Evolutionary conservation across 92 coral and sea anemone species (phyloP).

Genomic region (Epizoanthus ramosus): DNA sequence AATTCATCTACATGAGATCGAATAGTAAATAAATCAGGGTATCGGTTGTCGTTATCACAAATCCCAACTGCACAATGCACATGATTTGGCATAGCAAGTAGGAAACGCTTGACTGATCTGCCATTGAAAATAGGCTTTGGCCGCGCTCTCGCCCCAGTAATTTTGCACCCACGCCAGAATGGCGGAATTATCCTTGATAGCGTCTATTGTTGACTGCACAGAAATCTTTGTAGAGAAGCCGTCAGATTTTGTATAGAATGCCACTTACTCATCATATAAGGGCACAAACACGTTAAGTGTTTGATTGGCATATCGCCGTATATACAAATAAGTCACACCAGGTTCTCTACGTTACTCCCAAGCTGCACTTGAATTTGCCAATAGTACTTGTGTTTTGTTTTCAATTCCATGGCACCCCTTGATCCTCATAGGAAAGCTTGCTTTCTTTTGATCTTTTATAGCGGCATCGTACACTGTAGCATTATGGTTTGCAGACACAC

Average conservation of each 20-base stretch:
- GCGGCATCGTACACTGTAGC: no score
- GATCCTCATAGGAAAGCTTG: no score
- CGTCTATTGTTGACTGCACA: not conserved
- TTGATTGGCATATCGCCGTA: slow-evolving; percentile 1
- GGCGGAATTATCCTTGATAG: no score
- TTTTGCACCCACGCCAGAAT: no score
- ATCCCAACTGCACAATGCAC: slow-evolving; percentile 52
- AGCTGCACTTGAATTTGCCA: no score
- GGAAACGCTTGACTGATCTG: no score
- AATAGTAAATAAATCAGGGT: slow-evolving; percentile 30
- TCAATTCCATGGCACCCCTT: no score
- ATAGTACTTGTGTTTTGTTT: no score
- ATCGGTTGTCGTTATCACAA: slow-evolving; percentile 45
- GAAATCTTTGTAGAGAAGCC: not conserved
- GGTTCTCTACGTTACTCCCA: not conserved
- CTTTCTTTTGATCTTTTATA: no score
- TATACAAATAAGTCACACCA: slow-evolving; percentile 12
- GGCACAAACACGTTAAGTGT: slow-evolving; percentile 16
- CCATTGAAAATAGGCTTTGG: no score
- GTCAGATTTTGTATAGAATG: not conserved
- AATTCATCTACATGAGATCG: slow-evolving; percentile 22
- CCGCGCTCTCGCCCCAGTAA: no score
- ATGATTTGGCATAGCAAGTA: slow-evolving; percentile 32
- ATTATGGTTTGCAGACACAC: no score
- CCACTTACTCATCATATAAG: not conserved